A percentile compares a stretch with the other conserved stretches of the same genome.
Evolutionary conservation across 2,797 vertebrate species (phyloP).

Genomic region (Eutrigla gurnardus): DNA sequence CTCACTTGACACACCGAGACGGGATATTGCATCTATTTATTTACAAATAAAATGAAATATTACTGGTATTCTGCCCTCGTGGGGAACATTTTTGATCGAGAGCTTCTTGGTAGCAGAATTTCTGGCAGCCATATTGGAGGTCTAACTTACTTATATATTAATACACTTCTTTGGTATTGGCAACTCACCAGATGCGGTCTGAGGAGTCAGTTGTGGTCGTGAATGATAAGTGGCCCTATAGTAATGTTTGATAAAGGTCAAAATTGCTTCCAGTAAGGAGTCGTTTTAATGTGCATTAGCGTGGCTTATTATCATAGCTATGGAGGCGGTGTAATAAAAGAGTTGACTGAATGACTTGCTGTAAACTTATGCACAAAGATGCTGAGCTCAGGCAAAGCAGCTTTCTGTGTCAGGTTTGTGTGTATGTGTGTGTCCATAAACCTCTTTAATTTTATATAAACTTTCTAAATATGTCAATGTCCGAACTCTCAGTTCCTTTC

Average conservation of each 20-base stretch:
- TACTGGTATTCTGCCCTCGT: not conserved
- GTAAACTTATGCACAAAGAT: slow-evolving; percentile 15
- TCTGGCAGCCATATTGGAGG: not conserved
- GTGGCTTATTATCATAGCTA: slow-evolving; percentile 14
- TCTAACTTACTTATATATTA: not conserved
- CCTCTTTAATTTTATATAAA: slow-evolving; percentile 28
- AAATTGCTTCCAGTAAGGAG: not conserved
- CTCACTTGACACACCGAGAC: not conserved
- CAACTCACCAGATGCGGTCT: not conserved
- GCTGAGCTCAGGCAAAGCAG: slow-evolving; percentile 8
- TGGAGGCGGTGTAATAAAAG: slow-evolving; percentile 16
- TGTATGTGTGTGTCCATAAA: slow-evolving; percentile 12
- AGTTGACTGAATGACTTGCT: slow-evolving; percentile 6
- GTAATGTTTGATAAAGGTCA: slow-evolving; percentile 6
- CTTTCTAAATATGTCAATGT: slow-evolving; percentile 6
- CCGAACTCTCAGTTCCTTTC: not conserved
- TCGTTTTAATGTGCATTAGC: slow-evolving; percentile 11
- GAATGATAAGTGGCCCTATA: not conserved
- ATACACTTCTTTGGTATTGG: not conserved
- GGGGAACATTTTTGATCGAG: not conserved
- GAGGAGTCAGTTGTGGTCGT: not conserved
- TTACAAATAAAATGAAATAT: slow-evolving; percentile 10
- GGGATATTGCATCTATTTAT: slow-evolving; percentile 12
- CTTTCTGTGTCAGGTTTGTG: not conserved
- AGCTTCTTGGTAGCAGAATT: not conserved